A percentile compares a stretch with the other conserved stretches of the same genome.
Conservation (phyloP, 1,140 invertebrate genomes). For the Phymastichus coffea region DNA sequence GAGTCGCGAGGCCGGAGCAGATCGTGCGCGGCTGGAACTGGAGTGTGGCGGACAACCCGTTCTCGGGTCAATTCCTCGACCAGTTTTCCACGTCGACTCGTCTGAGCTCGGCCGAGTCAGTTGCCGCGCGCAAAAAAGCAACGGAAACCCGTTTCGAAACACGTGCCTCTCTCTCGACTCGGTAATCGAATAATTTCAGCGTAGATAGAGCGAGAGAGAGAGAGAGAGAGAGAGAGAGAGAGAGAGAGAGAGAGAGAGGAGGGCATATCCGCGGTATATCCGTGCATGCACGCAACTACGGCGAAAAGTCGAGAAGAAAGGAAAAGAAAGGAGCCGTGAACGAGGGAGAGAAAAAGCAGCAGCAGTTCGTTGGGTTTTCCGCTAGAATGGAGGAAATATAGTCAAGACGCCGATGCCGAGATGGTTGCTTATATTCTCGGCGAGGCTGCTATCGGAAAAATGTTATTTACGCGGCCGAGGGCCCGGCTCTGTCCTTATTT, state of each 20-base stretch:
- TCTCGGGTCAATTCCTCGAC: background rate
- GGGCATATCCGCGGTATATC: no score
- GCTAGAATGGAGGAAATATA: slow-evolving; percentile 19
- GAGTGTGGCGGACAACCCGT: background rate
- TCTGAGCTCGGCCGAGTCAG: no score
- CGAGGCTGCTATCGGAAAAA: slow-evolving; percentile 55
- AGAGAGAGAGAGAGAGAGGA: no score
- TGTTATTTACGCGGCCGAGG: slow-evolving; percentile 54
- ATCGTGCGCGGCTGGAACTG: no score
- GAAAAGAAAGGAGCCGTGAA: background rate
- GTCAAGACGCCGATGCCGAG: background rate
- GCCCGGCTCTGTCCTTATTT: slow-evolving; percentile 53
- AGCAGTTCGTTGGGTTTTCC: background rate
- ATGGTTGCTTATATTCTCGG: no score
- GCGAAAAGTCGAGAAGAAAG: no score
- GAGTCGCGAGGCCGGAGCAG: no score
- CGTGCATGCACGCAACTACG: no score
- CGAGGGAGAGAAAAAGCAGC: slow-evolving; percentile 26
- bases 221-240: slow-evolving; percentile 4
- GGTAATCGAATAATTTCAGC: background rate
- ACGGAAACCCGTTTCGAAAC: no score
- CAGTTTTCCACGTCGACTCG: background rate
- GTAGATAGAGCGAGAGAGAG: background rate
- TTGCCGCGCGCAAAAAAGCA: no score
- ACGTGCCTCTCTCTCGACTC: background rate